Conservation (phyloP, 2,113 vertebrate genomes). For the Phrynocephalus versicolor region DNA sequence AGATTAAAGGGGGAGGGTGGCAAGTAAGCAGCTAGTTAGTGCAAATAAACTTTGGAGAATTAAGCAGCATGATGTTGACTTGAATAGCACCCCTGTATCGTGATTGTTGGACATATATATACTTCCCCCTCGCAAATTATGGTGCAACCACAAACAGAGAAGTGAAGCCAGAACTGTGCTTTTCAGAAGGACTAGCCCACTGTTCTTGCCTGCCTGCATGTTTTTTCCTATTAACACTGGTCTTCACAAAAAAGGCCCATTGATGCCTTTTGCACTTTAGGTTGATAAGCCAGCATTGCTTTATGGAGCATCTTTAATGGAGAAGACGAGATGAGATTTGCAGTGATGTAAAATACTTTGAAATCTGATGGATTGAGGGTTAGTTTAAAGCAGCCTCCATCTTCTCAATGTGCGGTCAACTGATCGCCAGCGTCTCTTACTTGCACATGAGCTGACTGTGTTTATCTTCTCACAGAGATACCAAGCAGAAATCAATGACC, state of each 20-base stretch:
- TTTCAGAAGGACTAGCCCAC: not conserved
- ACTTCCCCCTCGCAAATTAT: not conserved
- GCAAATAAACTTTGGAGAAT: not conserved
- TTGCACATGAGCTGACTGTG: not conserved
- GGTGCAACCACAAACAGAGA: not conserved
- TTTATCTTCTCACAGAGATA: slow-evolving; percentile 76
- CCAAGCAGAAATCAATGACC: slow-evolving; percentile 89
- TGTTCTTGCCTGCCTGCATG: not conserved
- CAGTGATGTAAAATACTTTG: not conserved
- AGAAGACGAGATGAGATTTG: not conserved
- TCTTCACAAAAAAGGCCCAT: not conserved
- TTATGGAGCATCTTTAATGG: not conserved
- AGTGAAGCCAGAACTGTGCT: not conserved
- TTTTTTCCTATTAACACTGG: not conserved
- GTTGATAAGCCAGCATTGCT: not conserved
- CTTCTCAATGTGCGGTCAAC: not conserved
- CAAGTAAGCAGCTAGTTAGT: not conserved
- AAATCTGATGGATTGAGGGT: not conserved
- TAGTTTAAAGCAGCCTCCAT: not conserved
- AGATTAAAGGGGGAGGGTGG: not conserved
- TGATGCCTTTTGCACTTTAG: not conserved
- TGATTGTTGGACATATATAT: not conserved
- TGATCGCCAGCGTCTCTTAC: not conserved
- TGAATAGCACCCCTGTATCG: not conserved
- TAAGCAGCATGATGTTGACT: not conserved